These are phyloP conservation scores for Fissipunctia ypsillon DNA, from an alignment of 2,888 invertebrate species.

Conservation along the genomic window DNA sequence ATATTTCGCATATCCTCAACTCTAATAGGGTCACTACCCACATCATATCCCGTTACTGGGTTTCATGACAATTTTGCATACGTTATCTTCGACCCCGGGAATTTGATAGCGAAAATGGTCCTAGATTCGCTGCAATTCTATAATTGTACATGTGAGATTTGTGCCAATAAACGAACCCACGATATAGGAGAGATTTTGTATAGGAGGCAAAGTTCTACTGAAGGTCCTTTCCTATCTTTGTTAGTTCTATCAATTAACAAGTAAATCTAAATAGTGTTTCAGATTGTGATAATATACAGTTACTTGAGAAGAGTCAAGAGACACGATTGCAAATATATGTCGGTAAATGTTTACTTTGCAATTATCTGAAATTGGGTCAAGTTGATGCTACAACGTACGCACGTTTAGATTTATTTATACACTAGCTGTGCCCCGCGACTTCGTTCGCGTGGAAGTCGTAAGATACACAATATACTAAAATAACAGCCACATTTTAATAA, in stretches of 20 bases:
- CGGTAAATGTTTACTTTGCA: slow-evolving; percentile 35
- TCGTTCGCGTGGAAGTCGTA: too few relatives aligned
- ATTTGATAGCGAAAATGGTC: slow-evolving; percentile 44
- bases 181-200: not conserved
- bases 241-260: slow-evolving; percentile 9
- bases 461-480: too few relatives aligned
- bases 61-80: slow-evolving; percentile 56
- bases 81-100: slow-evolving; percentile 54
- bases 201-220: not conserved
- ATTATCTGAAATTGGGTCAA: slow-evolving; percentile 48
- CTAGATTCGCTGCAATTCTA: slow-evolving; percentile 38
- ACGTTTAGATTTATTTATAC: not conserved
- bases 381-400: slow-evolving; percentile 11
- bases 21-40: slow-evolving; percentile 63
- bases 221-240: slow-evolving; percentile 5
- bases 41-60: slow-evolving; percentile 60
- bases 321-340: slow-evolving; percentile 42
- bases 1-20: slow-evolving; percentile 42
- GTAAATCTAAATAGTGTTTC: slow-evolving; percentile 39
- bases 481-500: too few relatives aligned
- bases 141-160: slow-evolving; percentile 25
- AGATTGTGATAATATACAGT: slow-evolving; percentile 26
- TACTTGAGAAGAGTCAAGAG: not conserved
- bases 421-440: too few relatives aligned
- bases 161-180: not conserved